Evolutionary conservation across 2,797 vertebrate species (phyloP), one percentile per base, ranked within the genome.

Genomic region (Pseudochirops cupreus): DNA sequence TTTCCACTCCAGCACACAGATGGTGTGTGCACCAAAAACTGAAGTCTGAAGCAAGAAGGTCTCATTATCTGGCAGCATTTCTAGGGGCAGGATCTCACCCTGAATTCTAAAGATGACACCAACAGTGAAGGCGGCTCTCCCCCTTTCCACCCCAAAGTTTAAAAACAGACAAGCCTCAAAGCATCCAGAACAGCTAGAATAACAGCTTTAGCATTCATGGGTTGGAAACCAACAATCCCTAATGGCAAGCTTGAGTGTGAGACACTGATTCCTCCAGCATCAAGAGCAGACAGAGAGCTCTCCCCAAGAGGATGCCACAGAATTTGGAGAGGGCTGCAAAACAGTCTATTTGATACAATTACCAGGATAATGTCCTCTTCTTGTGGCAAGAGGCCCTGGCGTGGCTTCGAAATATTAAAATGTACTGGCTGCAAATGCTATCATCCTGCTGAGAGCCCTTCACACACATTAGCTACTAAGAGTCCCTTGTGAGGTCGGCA

Each of bases 131-230:
- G 96, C 91, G 1, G 26, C 74, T 26, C 10, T 29, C 7, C 90
- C 92, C 97, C 28, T 89, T 59, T 52, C 74, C 1, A 94, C 55
- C 28, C 9, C 26, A 87, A 96, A 94, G 39, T 56, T 94, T 91
- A 92, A 93, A 97, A 93, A 91, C 52, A 94, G 29, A 56, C 1
- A 5, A 0, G 39, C 4, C 0, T 2, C 92, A 91, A 55, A 93
- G 13, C 1, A 92, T 93, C 62, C 93, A 93, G 57, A 26, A 55
- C 4, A 67, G 92, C 46, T 46, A 92, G 46, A 94, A 91, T 91
- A 95, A 91, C 0, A 62, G 52, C 89, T 96, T 97, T 94, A 97
- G 94, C 18, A 56, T 67, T 93, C 95, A 18, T 29, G 0, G 91
- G 92, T 94, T 91, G 82, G 94, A 93, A 46, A 93, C 53, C 91